phyloP scores from a whole-genome alignment of 1,140 invertebrate species.

The Diabrotica virgifera region DNA sequence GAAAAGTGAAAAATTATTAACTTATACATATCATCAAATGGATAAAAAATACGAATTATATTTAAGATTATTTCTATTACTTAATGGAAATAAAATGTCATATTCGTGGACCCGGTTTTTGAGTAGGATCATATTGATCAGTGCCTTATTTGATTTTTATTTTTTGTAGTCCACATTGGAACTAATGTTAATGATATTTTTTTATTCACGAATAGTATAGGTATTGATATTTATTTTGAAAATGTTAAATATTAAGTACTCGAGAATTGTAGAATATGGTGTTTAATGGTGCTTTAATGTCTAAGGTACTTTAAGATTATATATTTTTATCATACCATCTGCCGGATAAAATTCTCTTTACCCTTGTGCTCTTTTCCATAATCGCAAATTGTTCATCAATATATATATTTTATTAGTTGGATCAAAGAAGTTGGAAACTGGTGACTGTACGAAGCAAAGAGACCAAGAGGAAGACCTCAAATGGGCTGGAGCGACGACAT shows the following conservation, averaged over 20 bases:
- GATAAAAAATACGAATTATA: constrained; percentile 10
- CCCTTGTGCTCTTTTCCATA: too few species aligned
- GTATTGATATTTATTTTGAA: too few species aligned
- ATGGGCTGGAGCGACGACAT: too few species aligned
- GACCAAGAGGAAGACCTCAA: too few species aligned
- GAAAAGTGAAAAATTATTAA: not conserved
- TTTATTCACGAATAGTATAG: not conserved
- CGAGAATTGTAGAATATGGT: too few species aligned
- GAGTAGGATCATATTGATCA: constrained; percentile 46
- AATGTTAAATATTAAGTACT: too few species aligned
- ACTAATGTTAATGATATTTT: constrained; percentile 4
- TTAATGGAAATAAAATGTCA: not conserved
- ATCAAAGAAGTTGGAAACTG: too few species aligned
- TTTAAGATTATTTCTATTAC: constrained; percentile 12
- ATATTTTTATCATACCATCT: not conserved
- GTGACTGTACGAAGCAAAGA: too few species aligned
- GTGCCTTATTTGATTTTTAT: constrained; percentile 43
- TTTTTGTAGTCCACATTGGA: constrained; percentile 42
- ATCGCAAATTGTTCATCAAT: too few species aligned
- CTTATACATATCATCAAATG: constrained; percentile 14
- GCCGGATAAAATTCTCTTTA: too few species aligned
- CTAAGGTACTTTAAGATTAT: not conserved
- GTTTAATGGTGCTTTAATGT: too few species aligned
- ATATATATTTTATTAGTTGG: too few species aligned
- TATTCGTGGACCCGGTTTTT: constrained; percentile 34